These are phyloP conservation scores for Melanotaenia trifasciata DNA, from an alignment of 2,797 vertebrate genomes.

Conservation along the genomic window DNA sequence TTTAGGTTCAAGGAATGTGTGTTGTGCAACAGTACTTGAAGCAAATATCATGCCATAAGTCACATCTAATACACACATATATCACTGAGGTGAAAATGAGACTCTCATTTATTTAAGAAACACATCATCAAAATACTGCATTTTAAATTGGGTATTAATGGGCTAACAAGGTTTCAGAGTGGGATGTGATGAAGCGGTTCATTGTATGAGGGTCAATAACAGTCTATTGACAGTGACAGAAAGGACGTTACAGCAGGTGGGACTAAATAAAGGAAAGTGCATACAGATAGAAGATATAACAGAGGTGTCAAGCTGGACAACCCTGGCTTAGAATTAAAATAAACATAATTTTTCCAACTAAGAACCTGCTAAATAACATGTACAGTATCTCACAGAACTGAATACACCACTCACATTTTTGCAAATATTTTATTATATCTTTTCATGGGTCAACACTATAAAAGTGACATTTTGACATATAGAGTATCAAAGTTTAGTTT, in stretches of 20 bases:
- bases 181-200: neutral
- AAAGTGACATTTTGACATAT: too few relatives aligned
- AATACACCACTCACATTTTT: too few relatives aligned
- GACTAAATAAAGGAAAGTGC: constrained; percentile 3
- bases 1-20: neutral
- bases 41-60: constrained; percentile 9
- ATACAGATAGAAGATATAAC: too few relatives aligned
- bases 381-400: too few relatives aligned
- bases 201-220: neutral
- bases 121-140: neutral
- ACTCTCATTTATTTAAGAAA: neutral
- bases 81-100: neutral
- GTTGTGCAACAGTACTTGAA: constrained; percentile 4
- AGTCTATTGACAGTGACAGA: neutral
- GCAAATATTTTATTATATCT: too few relatives aligned
- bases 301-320: too few relatives aligned
- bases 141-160: constrained; percentile 1
- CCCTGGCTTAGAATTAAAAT: neutral
- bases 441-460: too few relatives aligned
- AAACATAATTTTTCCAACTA: neutral
- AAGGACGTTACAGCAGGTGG: neutral
- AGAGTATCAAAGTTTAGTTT: too few relatives aligned
- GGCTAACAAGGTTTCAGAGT: neutral
- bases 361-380: too few relatives aligned
- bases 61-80: neutral